These are phyloP conservation scores for Aquatica leii DNA, from an alignment of 2,888 invertebrate species.

Conservation along the genomic window DNA sequence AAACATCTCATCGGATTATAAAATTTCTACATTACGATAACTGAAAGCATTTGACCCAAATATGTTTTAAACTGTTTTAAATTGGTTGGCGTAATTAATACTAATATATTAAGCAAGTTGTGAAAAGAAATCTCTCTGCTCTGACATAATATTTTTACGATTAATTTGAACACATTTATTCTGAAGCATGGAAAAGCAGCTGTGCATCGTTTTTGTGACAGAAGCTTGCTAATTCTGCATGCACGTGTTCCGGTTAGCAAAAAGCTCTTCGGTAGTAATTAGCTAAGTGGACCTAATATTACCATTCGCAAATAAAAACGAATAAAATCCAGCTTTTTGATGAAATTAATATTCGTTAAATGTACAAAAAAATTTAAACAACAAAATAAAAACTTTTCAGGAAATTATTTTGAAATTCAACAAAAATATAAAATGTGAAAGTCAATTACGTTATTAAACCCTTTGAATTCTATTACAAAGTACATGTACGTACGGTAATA, in stretches of 20 bases:
- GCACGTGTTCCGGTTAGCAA: slow-evolving; percentile 37
- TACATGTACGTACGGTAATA: too few relatives aligned
- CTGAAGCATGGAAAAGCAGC: slow-evolving; percentile 28
- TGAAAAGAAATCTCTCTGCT: not conserved
- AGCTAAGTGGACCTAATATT: slow-evolving; percentile 30
- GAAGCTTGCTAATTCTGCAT: slow-evolving; percentile 38
- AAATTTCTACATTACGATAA: not conserved
- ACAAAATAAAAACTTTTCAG: too few relatives aligned
- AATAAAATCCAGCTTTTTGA: slow-evolving; percentile 12
- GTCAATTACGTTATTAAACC: too few relatives aligned
- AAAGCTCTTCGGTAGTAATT: slow-evolving; percentile 31
- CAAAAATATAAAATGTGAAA: too few relatives aligned
- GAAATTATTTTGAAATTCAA: too few relatives aligned
- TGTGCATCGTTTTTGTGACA: slow-evolving; percentile 38
- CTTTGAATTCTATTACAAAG: too few relatives aligned
- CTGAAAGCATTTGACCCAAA: too few relatives aligned
- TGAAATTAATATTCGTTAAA: slow-evolving; percentile 13
- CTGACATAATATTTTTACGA: slow-evolving; percentile 20
- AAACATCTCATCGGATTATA: not conserved
- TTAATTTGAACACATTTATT: slow-evolving; percentile 36
- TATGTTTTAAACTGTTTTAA: too few relatives aligned
- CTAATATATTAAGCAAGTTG: not conserved
- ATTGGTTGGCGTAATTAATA: not conserved
- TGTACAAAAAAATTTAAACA: not conserved
- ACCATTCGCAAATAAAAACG: slow-evolving; percentile 17